phyloP scores from a whole-genome alignment of 2,888 invertebrate species.

The Ormia ochracea region DNA sequence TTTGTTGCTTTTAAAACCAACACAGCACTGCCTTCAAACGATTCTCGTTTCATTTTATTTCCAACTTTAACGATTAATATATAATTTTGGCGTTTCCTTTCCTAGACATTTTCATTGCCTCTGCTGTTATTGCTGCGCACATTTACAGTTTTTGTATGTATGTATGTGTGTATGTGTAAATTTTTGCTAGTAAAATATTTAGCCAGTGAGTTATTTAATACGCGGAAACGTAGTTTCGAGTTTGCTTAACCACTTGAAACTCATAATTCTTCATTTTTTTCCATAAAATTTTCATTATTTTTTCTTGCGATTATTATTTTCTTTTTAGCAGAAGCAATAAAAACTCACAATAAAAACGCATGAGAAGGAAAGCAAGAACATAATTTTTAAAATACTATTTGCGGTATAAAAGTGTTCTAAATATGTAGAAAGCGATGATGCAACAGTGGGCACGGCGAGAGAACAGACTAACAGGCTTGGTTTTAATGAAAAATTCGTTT shows the following conservation, averaged over 20 bases:
- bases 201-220: conserved; percentile 30
- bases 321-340: background rate
- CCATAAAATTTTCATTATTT: background rate
- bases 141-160: background rate
- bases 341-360: background rate
- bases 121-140: background rate
- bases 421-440: too few species aligned
- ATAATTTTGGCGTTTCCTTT: too few species aligned
- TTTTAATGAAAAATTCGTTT: too few species aligned
- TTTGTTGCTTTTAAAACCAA: too few species aligned
- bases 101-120: too few species aligned
- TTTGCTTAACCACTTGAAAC: conserved; percentile 42
- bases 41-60: too few species aligned
- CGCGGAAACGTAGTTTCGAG: conserved; percentile 46
- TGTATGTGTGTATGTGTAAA: background rate
- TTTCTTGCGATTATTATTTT: background rate
- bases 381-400: background rate
- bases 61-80: too few species aligned
- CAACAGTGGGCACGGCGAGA: too few species aligned
- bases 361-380: background rate
- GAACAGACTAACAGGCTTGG: too few species aligned
- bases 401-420: too few species aligned
- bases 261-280: conserved; percentile 35
- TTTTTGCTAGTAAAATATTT: background rate
- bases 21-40: too few species aligned